A percentile compares a stretch with the other conserved stretches of the same genome.
These are phyloP conservation scores for Sardinella longiceps DNA, from an alignment of 2,797 vertebrate species.

Conservation along the genomic window DNA sequence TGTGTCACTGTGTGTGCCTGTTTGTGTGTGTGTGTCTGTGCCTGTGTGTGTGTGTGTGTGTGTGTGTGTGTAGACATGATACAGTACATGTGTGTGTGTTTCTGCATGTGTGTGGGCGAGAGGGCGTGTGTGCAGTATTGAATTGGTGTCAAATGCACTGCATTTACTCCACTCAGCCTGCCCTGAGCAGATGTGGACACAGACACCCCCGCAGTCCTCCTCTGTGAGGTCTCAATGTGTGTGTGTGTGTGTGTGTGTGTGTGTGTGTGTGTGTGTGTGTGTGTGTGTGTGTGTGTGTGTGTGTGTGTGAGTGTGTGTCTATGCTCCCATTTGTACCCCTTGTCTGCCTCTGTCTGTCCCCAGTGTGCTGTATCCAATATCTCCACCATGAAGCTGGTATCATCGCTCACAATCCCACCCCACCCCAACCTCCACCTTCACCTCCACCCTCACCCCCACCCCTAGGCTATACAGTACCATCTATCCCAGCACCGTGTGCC, in stretches of 20 bases:
- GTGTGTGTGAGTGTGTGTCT: constrained; percentile 21
- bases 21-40: too few relatives aligned
- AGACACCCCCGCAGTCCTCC: not conserved
- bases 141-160: constrained; percentile 23
- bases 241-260: constrained; percentile 34
- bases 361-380: constrained; percentile 23
- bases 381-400: constrained; percentile 32
- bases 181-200: constrained; percentile 43
- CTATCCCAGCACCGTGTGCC: constrained; percentile 25
- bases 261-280: constrained; percentile 26
- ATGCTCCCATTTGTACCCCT: not conserved
- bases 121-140: constrained; percentile 28
- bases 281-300: constrained; percentile 30
- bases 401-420: constrained; percentile 25
- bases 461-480: not conserved
- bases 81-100: not conserved
- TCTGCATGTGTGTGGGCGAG: not conserved
- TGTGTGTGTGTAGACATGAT: constrained; percentile 19
- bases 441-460: not conserved
- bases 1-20: constrained; percentile 8
- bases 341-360: not conserved
- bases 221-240: constrained; percentile 1
- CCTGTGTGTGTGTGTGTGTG: constrained; percentile 24
- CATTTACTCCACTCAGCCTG: constrained; percentile 4
- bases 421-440: not conserved